Evolutionary conservation across 1,140 invertebrate genomes (phyloP).

Genomic region (Elymnias hypermnestra): DNA sequence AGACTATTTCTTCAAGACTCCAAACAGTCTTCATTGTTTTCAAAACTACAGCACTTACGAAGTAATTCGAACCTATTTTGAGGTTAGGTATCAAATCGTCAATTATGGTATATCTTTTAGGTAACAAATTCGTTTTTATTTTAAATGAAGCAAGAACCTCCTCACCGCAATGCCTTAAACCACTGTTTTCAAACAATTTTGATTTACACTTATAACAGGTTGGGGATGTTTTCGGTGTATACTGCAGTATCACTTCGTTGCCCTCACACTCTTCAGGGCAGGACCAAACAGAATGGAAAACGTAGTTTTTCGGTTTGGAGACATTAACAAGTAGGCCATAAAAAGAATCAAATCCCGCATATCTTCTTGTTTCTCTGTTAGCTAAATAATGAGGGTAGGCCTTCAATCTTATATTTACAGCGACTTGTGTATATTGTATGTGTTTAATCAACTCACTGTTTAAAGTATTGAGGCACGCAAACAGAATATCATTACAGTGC

Average conservation of each 20-base stretch:
- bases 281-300: conserved; percentile 61
- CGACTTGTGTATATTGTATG: conserved; percentile 38
- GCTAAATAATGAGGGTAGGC: conserved; percentile 32
- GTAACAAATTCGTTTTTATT: conserved; percentile 29
- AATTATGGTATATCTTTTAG: conserved; percentile 34
- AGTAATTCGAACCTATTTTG: conserved; percentile 37
- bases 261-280: conserved; percentile 66
- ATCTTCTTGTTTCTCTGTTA: conserved; percentile 23
- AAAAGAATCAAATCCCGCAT: conserved; percentile 32
- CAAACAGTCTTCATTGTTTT: conserved; percentile 42
- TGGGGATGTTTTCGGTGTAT: conserved; percentile 52
- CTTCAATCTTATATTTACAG: conserved; percentile 41
- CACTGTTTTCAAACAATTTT: conserved; percentile 54
- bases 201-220: conserved; percentile 56
- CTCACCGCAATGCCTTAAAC: conserved; percentile 51
- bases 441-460: conserved; percentile 30
- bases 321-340: conserved; percentile 42
- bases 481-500: conserved; percentile 49
- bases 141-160: conserved; percentile 44
- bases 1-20: conserved; percentile 40
- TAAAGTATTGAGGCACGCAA: conserved; percentile 39
- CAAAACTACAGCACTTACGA: conserved; percentile 32
- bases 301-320: conserved; percentile 45
- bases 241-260: conserved; percentile 53
- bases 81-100: conserved; percentile 51